A percentile compares a stretch with the other conserved stretches of the same genome.
phyloP scores from a whole-genome alignment of 2,113 vertebrate species.

The Rhombomys opimus region DNA sequence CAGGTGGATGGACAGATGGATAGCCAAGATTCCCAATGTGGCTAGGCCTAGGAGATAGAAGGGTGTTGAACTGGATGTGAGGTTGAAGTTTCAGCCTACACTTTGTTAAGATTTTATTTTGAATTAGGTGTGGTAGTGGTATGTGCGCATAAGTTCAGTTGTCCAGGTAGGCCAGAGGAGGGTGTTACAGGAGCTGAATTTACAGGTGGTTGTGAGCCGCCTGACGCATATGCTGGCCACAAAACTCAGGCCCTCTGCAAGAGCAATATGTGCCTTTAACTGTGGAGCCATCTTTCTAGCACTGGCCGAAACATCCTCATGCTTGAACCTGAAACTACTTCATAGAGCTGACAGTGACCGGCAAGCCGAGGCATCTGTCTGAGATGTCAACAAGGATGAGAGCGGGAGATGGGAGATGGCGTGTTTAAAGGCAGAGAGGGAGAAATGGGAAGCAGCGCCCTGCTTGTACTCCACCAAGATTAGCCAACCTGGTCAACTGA shows the following conservation, averaged over 20 bases:
- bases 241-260: neutral
- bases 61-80: neutral
- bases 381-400: neutral
- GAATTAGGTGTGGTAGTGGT: neutral
- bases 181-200: neutral
- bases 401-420: neutral
- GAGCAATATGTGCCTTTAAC: neutral
- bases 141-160: neutral
- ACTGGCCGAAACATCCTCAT: neutral
- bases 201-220: neutral
- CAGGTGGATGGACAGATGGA: neutral
- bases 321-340: accelerated
- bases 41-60: neutral
- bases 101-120: neutral
- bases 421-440: accelerated
- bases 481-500: neutral
- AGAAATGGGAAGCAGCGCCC: neutral
- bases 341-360: neutral
- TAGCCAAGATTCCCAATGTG: neutral
- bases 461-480: neutral
- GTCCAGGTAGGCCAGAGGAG: neutral
- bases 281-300: neutral
- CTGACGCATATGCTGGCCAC: neutral
- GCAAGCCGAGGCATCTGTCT: neutral
- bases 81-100: neutral